Percentiles rank a stretch among this genome's conserved stretches.
These are phyloP conservation scores for Diachasma alloeum DNA, from an alignment of 1,140 invertebrate genomes.

Conservation along the genomic window DNA sequence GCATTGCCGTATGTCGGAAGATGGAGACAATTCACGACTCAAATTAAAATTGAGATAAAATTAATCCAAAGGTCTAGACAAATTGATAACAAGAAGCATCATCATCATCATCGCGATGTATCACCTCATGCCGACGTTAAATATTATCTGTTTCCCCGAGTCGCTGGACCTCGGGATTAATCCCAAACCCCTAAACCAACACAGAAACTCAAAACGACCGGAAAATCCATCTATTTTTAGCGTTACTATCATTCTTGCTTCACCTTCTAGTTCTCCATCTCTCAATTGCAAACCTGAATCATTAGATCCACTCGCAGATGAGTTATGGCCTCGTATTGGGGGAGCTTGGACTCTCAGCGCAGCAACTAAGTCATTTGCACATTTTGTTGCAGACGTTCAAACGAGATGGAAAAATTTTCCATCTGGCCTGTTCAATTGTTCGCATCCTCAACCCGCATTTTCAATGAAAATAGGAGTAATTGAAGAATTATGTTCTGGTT, in stretches of 20 bases:
- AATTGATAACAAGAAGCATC: not conserved
- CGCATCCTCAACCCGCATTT: not conserved
- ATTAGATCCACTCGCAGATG: conserved; percentile 27
- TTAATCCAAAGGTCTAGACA: not conserved
- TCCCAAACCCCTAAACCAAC: no score
- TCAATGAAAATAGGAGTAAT: no score
- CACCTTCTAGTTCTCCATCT: not conserved
- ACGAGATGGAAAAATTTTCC: not conserved
- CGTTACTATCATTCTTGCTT: not conserved
- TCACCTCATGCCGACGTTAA: not conserved
- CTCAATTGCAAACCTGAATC: conserved; percentile 23
- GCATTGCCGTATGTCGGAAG: not conserved
- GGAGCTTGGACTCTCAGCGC: not conserved
- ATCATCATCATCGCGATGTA: not conserved
- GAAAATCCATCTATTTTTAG: conserved; percentile 20
- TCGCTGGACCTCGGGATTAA: no score
- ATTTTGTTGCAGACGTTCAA: not conserved
- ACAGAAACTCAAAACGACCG: not conserved
- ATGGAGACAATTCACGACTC: not conserved
- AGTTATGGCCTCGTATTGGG: conserved; percentile 21
- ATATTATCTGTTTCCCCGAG: no score
- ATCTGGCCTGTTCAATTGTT: not conserved
- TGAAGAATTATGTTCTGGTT: no score
- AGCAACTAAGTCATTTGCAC: not conserved
- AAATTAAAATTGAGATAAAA: not conserved